phyloP scores from a whole-genome alignment of 53 echinoderm and acorn worm genomes.

The Holothuria scabra region DNA sequence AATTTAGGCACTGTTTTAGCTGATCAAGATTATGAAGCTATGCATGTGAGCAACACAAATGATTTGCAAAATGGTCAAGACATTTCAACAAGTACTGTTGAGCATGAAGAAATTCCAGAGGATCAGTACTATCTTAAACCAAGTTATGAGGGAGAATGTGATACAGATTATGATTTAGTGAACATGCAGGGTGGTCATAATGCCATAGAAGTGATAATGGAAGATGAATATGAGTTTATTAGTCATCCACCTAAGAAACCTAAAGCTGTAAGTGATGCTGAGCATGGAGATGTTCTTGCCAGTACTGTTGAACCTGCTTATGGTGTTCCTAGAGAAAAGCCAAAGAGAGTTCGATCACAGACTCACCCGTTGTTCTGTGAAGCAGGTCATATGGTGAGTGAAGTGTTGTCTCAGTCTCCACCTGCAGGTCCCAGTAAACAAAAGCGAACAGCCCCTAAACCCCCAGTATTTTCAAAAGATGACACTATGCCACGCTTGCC shows the following conservation, averaged over 20 bases:
- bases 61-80: neutral
- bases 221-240: conserved; percentile 47
- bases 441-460: conserved; percentile 51
- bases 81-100: neutral
- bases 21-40: conserved; percentile 57
- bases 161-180: conserved; percentile 30
- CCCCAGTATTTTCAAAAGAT: conserved; percentile 34
- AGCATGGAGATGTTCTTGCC: too few species aligned
- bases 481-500: conserved; percentile 52
- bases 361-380: conserved; percentile 40
- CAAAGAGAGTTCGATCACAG: conserved; percentile 4
- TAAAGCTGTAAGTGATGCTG: neutral
- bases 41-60: conserved; percentile 16
- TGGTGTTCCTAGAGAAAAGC: conserved; percentile 19
- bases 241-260: neutral
- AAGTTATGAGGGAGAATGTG: neutral
- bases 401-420: conserved; percentile 4
- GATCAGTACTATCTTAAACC: conserved; percentile 46
- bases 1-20: conserved; percentile 66
- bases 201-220: neutral
- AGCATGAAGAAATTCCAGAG: conserved; percentile 3
- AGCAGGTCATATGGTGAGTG: conserved; percentile 34
- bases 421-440: conserved; percentile 36
- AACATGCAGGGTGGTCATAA: neutral
- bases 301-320: conserved; percentile 61